Evolutionary conservation across 1,140 invertebrate species (phyloP), one percentile per base, ranked within the genome.

Genomic region (Drosophila funebris): DNA sequence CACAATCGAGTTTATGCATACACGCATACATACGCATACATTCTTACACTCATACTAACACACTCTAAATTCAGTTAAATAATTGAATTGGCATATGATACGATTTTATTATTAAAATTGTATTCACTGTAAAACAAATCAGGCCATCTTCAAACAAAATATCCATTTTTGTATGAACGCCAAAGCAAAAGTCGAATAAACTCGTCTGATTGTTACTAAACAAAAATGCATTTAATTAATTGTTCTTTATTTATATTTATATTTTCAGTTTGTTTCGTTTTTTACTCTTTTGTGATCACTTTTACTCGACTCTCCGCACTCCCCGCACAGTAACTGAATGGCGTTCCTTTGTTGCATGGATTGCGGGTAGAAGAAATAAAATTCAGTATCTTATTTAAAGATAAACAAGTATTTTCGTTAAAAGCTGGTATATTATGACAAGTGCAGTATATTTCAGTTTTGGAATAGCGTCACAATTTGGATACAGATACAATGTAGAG

Each of bases 191-290:
- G 33, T 43, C 27, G 16, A 50, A n/a, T 33, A 71, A 76, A 81
- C 71, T 61, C 54, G 77, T 56, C 76, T 75, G 76, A 76, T 69
- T 66, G 73, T 39, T 64, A 67, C 67, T 74, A 77, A 76, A 76
- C 73, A 72, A 37, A 76, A 67, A 46, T 80, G 77, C 77, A 80
- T 43, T 79, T 71, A 79, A 80, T 79, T 67, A 79, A 79, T 63
- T 48, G 22, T 29, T 27, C 29, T 58, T 20, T 57, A 37, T 58
- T 71, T 75, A 60, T 29, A 63, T 43, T 73, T 46, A 9, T 37
- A 20, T 52, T 33, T 33, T 52, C 1, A 7, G 27, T 29, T 41
- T 13, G 20, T 24, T 44, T 18, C 43, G 43, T 44, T 44, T 44
- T 44, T 48, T 48, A 9, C 24, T n/a, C 24, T 29, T 48, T 50